phyloP scores from a whole-genome alignment of 37 sponge, comb jelly and placozoan genomes.

The Ianthella basta region DNA sequence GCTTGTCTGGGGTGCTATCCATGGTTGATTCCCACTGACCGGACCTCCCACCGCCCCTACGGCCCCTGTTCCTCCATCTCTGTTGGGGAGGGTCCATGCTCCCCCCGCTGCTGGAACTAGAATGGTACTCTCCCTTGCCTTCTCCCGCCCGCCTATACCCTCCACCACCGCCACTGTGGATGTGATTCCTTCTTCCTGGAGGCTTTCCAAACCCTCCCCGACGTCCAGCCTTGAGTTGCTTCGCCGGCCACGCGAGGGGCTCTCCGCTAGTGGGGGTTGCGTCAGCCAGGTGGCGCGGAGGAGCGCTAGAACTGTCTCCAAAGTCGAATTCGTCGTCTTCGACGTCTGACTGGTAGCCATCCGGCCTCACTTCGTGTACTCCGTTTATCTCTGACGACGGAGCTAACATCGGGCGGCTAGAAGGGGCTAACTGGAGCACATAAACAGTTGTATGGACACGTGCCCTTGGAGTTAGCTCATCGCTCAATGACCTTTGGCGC shows the following conservation, averaged over 20 bases:
- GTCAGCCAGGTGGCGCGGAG: no score
- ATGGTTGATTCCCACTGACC: conserved; percentile 7
- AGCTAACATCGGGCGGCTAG: no score
- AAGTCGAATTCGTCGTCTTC: conserved; percentile 12
- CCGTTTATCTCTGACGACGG: no score
- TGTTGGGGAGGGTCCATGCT: background rate
- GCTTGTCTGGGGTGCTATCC: no score
- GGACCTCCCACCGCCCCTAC: background rate
- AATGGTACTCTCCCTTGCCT: background rate
- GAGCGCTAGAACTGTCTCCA: background rate
- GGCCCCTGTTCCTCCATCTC: background rate
- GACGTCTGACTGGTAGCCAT: conserved; percentile 8
- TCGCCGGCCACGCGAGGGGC: background rate
- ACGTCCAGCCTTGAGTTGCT: background rate
- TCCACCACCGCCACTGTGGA: background rate
- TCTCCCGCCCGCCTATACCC: background rate
- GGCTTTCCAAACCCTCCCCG: conserved; percentile 19
- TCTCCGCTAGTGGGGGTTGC: background rate
- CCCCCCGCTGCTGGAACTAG: background rate
- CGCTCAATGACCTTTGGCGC: no score
- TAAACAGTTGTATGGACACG: no score
- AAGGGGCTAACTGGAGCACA: no score
- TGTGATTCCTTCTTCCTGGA: background rate
- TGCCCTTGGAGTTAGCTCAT: no score
- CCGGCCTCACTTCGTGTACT: background rate